These are phyloP conservation scores for Pimephales promelas DNA, from an alignment of 2,113 vertebrate species.

Conservation along the genomic window DNA sequence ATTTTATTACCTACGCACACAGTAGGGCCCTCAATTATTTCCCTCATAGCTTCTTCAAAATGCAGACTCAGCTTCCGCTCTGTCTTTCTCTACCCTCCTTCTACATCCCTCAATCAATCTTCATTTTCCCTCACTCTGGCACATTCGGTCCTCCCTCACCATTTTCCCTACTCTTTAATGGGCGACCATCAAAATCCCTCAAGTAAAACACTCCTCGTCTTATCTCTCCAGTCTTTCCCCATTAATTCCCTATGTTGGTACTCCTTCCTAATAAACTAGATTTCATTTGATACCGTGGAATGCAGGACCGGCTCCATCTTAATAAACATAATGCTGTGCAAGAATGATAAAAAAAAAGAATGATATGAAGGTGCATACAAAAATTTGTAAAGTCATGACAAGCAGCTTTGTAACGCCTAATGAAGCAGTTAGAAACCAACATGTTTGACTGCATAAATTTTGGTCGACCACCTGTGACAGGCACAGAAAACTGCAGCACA, in stretches of 20 bases:
- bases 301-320: slow-evolving; percentile 14
- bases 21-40: slow-evolving; percentile 50
- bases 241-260: slow-evolving; percentile 36
- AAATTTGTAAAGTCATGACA: not conserved
- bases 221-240: slow-evolving; percentile 35
- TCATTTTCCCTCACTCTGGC: slow-evolving; percentile 61
- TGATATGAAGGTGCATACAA: not conserved
- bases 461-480: not conserved
- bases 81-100: slow-evolving; percentile 40
- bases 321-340: slow-evolving; percentile 18
- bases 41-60: slow-evolving; percentile 58
- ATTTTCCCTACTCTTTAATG: slow-evolving; percentile 45
- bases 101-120: slow-evolving; percentile 65
- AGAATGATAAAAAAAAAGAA: not conserved
- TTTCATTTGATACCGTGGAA: slow-evolving; percentile 30
- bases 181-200: slow-evolving; percentile 46
- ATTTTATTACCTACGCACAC: slow-evolving; percentile 23
- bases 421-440: not conserved
- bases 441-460: not conserved
- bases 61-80: slow-evolving; percentile 64
- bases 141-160: slow-evolving; percentile 9
- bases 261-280: slow-evolving; percentile 52
- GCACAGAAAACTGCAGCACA: not conserved
- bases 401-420: not conserved
- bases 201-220: slow-evolving; percentile 49